These are phyloP conservation scores for Tethya wilhelma DNA, from an alignment of 37 sponge, comb jelly and placozoan species.

Conservation along the genomic window DNA sequence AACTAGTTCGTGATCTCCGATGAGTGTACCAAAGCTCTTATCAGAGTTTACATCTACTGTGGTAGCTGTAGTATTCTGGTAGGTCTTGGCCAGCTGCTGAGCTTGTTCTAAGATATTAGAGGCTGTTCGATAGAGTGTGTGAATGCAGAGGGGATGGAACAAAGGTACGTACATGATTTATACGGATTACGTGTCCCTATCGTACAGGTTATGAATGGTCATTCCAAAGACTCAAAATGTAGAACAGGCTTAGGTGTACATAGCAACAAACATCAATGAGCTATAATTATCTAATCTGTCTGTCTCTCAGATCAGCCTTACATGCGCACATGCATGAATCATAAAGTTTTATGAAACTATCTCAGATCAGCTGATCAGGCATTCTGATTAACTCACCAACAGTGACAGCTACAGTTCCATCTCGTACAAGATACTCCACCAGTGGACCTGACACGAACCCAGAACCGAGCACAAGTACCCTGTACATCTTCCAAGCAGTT, in stretches of 20 bases:
- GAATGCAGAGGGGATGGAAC: too few relatives aligned
- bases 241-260: too few relatives aligned
- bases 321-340: slow-evolving; percentile 4
- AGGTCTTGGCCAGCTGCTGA: slow-evolving; percentile 46
- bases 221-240: too few relatives aligned
- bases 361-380: too few relatives aligned
- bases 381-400: slow-evolving; percentile 81
- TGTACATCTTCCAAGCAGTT: too few relatives aligned
- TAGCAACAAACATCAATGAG: too few relatives aligned
- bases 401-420: slow-evolving; percentile 64
- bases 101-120: slow-evolving; percentile 70
- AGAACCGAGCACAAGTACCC: slow-evolving; percentile 91
- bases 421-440: slow-evolving; percentile 81
- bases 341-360: too few relatives aligned
- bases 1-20: slow-evolving; percentile 75
- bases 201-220: too few relatives aligned
- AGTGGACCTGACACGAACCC: slow-evolving; percentile 83
- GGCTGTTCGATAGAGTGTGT: too few relatives aligned
- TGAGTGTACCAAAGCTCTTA: slow-evolving; percentile 28
- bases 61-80: slow-evolving; percentile 56
- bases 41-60: slow-evolving; percentile 49
- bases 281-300: neutral
- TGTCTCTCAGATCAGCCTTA: neutral
- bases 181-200: too few relatives aligned
- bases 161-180: too few relatives aligned